These are phyloP conservation scores for Calameuta pallipes DNA, from an alignment of 2,888 invertebrate genomes.

Conservation along the genomic window DNA sequence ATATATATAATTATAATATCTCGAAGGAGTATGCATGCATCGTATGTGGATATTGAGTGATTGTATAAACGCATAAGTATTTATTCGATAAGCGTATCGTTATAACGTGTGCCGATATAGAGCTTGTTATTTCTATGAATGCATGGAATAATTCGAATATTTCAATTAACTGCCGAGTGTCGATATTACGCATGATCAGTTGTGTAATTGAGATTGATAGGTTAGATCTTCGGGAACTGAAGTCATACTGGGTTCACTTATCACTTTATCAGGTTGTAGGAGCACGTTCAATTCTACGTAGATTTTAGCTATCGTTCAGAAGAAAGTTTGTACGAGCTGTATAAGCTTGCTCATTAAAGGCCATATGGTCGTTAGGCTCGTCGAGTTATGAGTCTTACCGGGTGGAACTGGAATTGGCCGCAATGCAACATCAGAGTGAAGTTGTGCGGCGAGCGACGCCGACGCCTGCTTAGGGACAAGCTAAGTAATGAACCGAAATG, in stretches of 20 bases:
- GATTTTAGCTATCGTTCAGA: not conserved
- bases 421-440: not conserved
- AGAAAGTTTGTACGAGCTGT: not conserved
- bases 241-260: not conserved
- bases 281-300: not conserved
- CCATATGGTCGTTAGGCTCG: not conserved
- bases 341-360: not conserved
- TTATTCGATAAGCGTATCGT: not conserved
- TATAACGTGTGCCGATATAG: not conserved
- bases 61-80: not conserved
- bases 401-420: not conserved
- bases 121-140: too few relatives aligned
- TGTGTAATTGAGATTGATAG: not conserved
- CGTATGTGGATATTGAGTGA: not conserved
- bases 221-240: not conserved
- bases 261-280: not conserved
- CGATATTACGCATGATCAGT: not conserved
- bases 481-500: not conserved
- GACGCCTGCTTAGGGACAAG: not conserved
- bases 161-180: not conserved
- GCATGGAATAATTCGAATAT: not conserved
- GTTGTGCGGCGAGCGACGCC: not conserved
- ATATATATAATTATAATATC: not conserved
- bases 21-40: not conserved
- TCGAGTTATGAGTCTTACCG: not conserved